Base-by-base conservation (phyloP, 2,888 invertebrate genomes). In the Clunio marinus region DNA sequence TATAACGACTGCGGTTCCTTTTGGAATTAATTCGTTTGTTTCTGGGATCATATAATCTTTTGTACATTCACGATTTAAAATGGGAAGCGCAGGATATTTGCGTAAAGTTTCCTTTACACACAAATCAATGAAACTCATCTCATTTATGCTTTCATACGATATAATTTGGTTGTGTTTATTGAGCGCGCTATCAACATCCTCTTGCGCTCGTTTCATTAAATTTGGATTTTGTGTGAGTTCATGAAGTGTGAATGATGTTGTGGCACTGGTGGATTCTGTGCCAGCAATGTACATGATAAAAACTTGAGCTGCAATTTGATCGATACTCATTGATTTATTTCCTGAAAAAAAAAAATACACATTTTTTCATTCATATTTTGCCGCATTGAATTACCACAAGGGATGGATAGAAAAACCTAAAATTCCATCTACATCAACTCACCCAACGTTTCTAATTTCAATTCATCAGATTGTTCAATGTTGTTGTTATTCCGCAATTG, bases 281-380 rank as follows among this genome's bases (percentile, higher is more conserved):
- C 82, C 82, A 10, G 80, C 82, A 1, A 78, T 70, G 59, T 79
- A 80, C 70, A 82, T 80, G 1, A 81, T 60, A 57, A 78, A 77
- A 0, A 75, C 74, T 68, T 81, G 78, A 0, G 79, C 77, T 0
- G 77, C 74, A 35, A 76, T 74, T 69, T 73, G 72, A 15, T 78
- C 78, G 13, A 76, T 75, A 1, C 77, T 74, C 75, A 78, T 76
- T 5, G 75, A 72, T 67, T 66, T 66, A 32, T 32, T 8, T 32
- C 10, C 32, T 8, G 32, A 10, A 32, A 32, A 32, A 32, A 10
- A 5, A 41, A 41, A 5, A 10, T 5, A 15, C 10, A 41, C 3
- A 5, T 41, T 10, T 41, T 2, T n/a, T 41, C 41, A 41, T 41
- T 10, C 10, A 41, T 41, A 51, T 51, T 51, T 32, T 32, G 35